Evolutionary conservation across 2,797 vertebrate species (phyloP), one percentile per base, ranked within the genome.

Genomic region (Poliocrania exsul): DNA sequence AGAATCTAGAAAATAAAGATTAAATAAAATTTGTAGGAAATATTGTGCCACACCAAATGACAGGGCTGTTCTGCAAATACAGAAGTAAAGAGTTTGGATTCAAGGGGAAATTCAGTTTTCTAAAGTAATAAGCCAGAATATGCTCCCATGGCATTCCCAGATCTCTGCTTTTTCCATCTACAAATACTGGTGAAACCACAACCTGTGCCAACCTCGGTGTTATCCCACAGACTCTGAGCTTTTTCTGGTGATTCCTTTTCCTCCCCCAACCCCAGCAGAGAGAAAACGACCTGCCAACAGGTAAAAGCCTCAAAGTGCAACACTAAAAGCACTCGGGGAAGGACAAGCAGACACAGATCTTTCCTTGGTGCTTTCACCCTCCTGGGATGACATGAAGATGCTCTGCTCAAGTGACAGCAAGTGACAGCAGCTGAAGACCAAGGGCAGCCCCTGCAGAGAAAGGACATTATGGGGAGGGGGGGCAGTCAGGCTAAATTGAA

Each of bases 171-270:
- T 26, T 42, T 5, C 20, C 20, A 28, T 0, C 24, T 19, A 6
- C 61, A 95, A 61, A 14, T 16, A 9, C 1, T 1, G 7, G 1
- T 38, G n/a, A 18, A 83, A 62, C 17, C 1, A 4, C 47, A 67
- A 9, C 13, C 14, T 0, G 2, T 25, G 13, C 31, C 71, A 79
- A 6, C 8, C 33, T 42, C 1, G 1, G 38, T 3, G 35, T 8
- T 14, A 29, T 25, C 37, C 29, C 47, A 9, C n/a, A 70, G 35
- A 6, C 28, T 47, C 4, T 2, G 3, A 69, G 47, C 15, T 1
- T 33, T 65, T 29, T 49, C 42, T 19, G 3, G 8, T 20, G n/a
- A 6, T 18, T 50, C 25, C 23, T 21, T 46, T 78, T 49, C 31
- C 35, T 50, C 20, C 18, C n/a, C 17, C 37, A 26, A 14, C 15